phyloP scores from a whole-genome alignment of 2,113 vertebrate genomes.

The Silurus asotus region DNA sequence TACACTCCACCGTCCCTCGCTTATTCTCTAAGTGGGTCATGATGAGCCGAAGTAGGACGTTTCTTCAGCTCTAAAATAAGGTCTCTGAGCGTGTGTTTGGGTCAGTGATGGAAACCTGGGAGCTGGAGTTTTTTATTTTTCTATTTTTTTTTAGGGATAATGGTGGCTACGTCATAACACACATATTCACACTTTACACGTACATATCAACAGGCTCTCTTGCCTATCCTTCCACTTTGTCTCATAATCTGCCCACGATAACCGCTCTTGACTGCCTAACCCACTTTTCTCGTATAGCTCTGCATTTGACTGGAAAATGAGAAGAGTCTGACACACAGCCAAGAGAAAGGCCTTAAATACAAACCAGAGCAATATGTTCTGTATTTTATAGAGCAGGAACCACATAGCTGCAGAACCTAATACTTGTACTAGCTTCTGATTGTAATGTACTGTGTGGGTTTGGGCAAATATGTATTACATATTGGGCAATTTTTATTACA shows the following conservation, averaged over 20 bases:
- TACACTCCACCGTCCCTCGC: not conserved
- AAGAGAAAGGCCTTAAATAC: not conserved
- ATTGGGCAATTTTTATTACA: no score
- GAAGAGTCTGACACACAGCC: not conserved
- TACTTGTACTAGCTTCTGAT: not conserved
- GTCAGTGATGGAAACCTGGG: constrained; percentile 36
- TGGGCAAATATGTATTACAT: not conserved
- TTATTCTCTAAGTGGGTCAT: constrained; percentile 26
- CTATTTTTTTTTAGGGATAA: not conserved
- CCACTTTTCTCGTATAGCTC: not conserved
- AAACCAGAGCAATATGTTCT: not conserved
- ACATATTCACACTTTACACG: constrained; percentile 5
- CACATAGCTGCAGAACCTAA: not conserved
- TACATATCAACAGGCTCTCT: not conserved
- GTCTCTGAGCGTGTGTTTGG: constrained; percentile 19
- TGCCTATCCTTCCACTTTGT: not conserved
- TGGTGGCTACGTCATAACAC: not conserved
- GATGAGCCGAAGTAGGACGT: constrained; percentile 43
- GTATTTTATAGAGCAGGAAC: not conserved
- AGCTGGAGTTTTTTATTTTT: constrained; percentile 47
- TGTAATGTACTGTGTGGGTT: not conserved
- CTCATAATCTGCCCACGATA: not conserved
- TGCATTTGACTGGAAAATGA: constrained; percentile 50
- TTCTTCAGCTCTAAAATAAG: not conserved
- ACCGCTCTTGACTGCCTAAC: not conserved